Conservation (phyloP, 2,888 invertebrate species). For the Ophioninae sp. region DNA sequence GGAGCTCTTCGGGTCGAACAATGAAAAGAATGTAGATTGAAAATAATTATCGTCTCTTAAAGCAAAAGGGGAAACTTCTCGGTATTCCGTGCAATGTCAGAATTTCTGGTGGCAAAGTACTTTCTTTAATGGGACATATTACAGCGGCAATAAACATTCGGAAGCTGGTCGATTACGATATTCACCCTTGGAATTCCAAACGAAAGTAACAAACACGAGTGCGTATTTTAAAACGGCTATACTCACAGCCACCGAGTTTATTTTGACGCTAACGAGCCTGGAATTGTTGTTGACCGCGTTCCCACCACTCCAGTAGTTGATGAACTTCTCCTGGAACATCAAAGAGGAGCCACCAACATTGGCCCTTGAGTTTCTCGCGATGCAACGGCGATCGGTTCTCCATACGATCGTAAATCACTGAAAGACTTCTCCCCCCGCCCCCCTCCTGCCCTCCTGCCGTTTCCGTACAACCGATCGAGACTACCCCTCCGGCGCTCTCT, state of each 20-base stretch:
- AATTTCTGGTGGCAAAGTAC: slow-evolving; percentile 25
- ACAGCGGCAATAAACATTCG: slow-evolving; percentile 48
- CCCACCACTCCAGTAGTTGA: slow-evolving; percentile 77
- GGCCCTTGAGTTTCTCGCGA: slow-evolving; percentile 56
- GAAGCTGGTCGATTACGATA: slow-evolving; percentile 45
- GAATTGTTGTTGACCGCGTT: slow-evolving; percentile 71
- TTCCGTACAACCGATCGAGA: slow-evolving; percentile 31
- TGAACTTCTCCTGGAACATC: slow-evolving; percentile 77
- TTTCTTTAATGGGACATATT: slow-evolving; percentile 39
- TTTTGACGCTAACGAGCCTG: slow-evolving; percentile 75
- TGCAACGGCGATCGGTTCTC: slow-evolving; percentile 46
- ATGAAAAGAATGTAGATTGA: background rate
- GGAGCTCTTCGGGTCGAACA: slow-evolving; percentile 63
- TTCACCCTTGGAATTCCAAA: slow-evolving; percentile 13
- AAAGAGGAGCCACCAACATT: slow-evolving; percentile 64
- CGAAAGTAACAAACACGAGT: background rate
- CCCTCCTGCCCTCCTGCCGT: background rate
- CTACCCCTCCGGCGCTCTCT: slow-evolving; percentile 17
- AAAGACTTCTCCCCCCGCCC: slow-evolving; percentile 1
- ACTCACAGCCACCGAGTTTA: slow-evolving; percentile 79
- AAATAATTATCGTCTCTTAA: background rate
- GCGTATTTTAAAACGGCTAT: slow-evolving; percentile 19
- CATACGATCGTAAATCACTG: slow-evolving; percentile 67
- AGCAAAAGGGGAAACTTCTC: background rate
- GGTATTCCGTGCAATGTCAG: slow-evolving; percentile 28